Evolutionary conservation across 2,888 invertebrate species (phyloP).

Genomic region (Lathronympha strigana): DNA sequence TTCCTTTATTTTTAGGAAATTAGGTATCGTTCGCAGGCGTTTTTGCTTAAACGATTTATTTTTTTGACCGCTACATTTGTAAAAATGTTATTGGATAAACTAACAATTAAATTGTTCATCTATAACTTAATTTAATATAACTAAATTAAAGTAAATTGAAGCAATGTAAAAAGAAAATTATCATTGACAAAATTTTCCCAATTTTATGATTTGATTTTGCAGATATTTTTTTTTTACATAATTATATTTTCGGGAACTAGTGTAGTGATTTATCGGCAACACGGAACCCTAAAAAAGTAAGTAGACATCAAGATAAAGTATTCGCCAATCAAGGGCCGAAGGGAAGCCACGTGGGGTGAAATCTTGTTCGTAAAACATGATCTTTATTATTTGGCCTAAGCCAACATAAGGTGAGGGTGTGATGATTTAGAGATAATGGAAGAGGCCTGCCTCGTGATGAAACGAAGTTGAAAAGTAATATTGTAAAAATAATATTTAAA

Average conservation of each 20-base stretch:
- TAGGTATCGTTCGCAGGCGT: no score
- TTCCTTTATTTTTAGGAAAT: no score
- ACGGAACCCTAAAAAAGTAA: constrained; percentile 39
- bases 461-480: not conserved
- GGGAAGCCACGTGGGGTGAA: constrained; percentile 47
- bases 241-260: not conserved
- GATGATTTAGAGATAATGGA: constrained; percentile 40
- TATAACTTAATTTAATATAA: no score
- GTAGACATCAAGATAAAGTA: constrained; percentile 49
- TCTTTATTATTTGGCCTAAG: constrained; percentile 63
- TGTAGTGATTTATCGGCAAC: not conserved
- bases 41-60: no score
- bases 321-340: constrained; percentile 55
- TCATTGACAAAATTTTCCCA: no score
- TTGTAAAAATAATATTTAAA: not conserved
- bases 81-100: no score
- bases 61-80: no score
- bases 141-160: no score
- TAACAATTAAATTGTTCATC: no score
- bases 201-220: no score
- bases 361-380: constrained; percentile 63
- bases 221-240: no score
- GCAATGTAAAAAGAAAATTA: no score
- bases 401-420: constrained; percentile 47
- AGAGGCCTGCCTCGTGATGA: not conserved